phyloP scores from a whole-genome alignment of 2,888 invertebrate genomes.

The Leptopilina myrica region DNA sequence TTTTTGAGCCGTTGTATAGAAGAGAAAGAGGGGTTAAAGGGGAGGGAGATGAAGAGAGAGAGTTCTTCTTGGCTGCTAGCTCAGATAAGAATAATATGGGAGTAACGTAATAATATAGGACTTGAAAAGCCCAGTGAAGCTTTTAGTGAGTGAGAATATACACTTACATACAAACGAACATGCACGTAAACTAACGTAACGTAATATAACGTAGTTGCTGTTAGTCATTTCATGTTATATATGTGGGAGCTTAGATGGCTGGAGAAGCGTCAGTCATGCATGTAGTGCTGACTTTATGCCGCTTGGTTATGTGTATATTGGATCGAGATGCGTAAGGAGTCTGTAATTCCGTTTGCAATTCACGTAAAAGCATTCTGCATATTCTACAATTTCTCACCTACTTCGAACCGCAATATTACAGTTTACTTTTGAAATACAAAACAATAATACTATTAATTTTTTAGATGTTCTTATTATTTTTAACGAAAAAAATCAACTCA shows the following conservation, averaged over 20 bases:
- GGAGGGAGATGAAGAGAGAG: background rate
- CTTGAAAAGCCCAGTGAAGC: slow-evolving; percentile 62
- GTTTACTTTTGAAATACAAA: too few species aligned
- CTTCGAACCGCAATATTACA: background rate
- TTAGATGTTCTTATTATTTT: too few species aligned
- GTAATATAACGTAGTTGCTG: background rate
- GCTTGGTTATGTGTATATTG: slow-evolving; percentile 43
- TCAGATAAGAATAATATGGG: slow-evolving; percentile 68
- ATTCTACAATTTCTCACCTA: slow-evolving; percentile 57
- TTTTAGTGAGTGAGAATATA: slow-evolving; percentile 50
- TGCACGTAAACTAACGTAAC: background rate
- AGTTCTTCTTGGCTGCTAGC: slow-evolving; percentile 57
- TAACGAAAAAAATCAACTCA: too few species aligned
- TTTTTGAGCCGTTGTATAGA: slow-evolving; percentile 43
- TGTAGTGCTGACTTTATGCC: slow-evolving; percentile 45
- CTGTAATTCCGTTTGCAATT: slow-evolving; percentile 57
- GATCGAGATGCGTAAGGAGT: slow-evolving; percentile 44
- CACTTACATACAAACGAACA: background rate
- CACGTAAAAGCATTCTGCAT: slow-evolving; percentile 59
- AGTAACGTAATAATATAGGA: slow-evolving; percentile 66
- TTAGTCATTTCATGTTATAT: background rate
- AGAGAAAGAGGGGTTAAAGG: slow-evolving; percentile 13
- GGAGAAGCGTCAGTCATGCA: slow-evolving; percentile 63
- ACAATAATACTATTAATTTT: too few species aligned
- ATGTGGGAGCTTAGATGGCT: slow-evolving; percentile 50